Conservation (phyloP, 1,140 invertebrate species). For the Himalopsyche phryganea region DNA sequence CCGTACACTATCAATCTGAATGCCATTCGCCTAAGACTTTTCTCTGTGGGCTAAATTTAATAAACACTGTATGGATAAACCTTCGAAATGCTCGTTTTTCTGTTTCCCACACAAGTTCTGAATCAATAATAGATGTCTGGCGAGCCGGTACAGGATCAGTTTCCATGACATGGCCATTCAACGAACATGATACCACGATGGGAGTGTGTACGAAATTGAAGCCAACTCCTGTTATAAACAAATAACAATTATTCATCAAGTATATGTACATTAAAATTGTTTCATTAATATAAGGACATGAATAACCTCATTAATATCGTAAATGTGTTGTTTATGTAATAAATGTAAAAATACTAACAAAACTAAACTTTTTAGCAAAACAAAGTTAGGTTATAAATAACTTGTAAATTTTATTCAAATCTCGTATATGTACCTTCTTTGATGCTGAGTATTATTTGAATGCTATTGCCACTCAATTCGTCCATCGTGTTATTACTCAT, state of each 20-base stretch:
- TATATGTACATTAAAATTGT: too few species aligned
- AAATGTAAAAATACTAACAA: neutral
- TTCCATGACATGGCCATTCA: slow-evolving; percentile 29
- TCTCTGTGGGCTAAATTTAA: too few species aligned
- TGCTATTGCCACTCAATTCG: slow-evolving; percentile 12
- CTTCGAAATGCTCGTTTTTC: slow-evolving; percentile 30
- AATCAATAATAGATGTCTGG: slow-evolving; percentile 24
- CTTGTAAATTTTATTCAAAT: too few species aligned
- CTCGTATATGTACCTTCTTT: slow-evolving; percentile 18
- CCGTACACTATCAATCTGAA: too few species aligned
- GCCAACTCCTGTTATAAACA: slow-evolving; percentile 30
- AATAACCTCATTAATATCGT: too few species aligned
- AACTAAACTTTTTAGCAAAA: neutral
- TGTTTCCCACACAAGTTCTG: slow-evolving; percentile 35
- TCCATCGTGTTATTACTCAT: slow-evolving; percentile 7
- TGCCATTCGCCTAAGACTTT: too few species aligned
- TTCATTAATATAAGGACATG: too few species aligned
- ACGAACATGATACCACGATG: slow-evolving; percentile 19
- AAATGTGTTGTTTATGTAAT: too few species aligned
- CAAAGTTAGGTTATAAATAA: neutral
- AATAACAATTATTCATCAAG: too few species aligned
- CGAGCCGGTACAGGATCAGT: slow-evolving; percentile 22
- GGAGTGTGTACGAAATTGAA: slow-evolving; percentile 21
- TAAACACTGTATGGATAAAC: too few species aligned
- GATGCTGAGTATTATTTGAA: slow-evolving; percentile 21